Base-by-base conservation (phyloP, 1,140 invertebrate genomes). In the Bombyx mori region DNA sequence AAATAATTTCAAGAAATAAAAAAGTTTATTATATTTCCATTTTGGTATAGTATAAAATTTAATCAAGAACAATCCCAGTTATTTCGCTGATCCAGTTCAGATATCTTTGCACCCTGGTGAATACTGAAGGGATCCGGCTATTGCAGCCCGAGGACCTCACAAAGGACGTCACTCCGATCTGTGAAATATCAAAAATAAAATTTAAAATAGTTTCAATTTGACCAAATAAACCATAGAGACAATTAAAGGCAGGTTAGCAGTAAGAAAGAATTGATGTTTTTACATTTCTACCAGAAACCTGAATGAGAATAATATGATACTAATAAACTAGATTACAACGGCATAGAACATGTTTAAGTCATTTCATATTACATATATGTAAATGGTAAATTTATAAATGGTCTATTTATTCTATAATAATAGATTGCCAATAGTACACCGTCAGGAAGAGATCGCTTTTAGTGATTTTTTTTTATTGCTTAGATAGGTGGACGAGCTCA, bases 151-250 rank as follows among this genome's bases (percentile, higher is more conserved):
- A 73, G 2, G 46, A 55, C 35, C 81, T 69, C 1, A 89, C 82
- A 60, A 90, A 91, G 12, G 89, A 88, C 2, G 88, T 82, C 7
- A 91, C 84, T 10, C 90, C 90, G n/a, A 90, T 77, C 75, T 86
- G 68, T 0, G 1, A 43, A 45, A 35, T 35, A 5, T 35, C 26
- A 35, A 5, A 35, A 3, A 35, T 2, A 18, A 35, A 35, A 35
- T 35, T 5, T 3, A 35, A 65, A 52, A 53, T 54, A 55, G 55
- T 52, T 46, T 44, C 26, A 52, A 50, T n/a, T 26, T 54, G 9
- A 54, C 52, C 7, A 54, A 7, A 51, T 44, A 48, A 18, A 18
- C 1, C 12, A 18, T 18, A 18, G 12, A 18, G 26, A 49, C 42
- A 57, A 45, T 48, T 9, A 48, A 48, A 57, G 12, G 45, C 48